Conservation (phyloP, 2,888 invertebrate species). For the Campaea margaritaria region DNA sequence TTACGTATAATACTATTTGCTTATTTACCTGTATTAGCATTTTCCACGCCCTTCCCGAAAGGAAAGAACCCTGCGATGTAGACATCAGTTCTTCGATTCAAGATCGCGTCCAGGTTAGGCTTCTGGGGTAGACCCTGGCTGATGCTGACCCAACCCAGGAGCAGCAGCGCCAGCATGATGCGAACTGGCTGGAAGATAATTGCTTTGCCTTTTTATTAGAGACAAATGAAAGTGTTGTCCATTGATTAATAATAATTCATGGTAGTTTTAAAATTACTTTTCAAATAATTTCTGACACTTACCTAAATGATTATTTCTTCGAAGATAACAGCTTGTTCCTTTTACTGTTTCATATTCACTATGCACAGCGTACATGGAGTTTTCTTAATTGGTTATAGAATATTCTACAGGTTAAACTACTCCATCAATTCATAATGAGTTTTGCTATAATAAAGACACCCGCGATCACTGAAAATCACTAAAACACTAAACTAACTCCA, state of each 20-base stretch:
- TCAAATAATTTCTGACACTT: no score
- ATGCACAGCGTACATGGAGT: no score
- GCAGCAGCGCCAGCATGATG: slow-evolving; percentile 50
- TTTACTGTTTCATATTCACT: no score
- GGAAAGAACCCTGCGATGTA: slow-evolving; percentile 98
- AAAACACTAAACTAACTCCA: not conserved
- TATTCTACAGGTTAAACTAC: not conserved
- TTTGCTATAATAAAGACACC: slow-evolving; percentile 4
- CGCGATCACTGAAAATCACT: slow-evolving; percentile 5
- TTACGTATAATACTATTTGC: slow-evolving; percentile 65
- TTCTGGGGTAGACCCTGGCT: slow-evolving; percentile 80
- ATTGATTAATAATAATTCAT: no score
- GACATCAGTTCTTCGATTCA: slow-evolving; percentile 91
- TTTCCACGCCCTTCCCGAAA: slow-evolving; percentile 92
- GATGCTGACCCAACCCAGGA: slow-evolving; percentile 49
- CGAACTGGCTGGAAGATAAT: slow-evolving; percentile 22
- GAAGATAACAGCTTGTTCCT: no score
- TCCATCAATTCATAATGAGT: not conserved
- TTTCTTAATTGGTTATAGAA: not conserved
- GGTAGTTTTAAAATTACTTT: no score
- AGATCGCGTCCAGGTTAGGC: slow-evolving; percentile 87
- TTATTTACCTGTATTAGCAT: slow-evolving; percentile 94
- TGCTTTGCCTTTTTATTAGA: not conserved
- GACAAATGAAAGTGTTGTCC: no score
- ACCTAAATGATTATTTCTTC: no score